Percentiles rank a stretch among this genome's conserved stretches.
Evolutionary conservation across 1,140 invertebrate species (phyloP).

Genomic region (Hylaeus anthracinus): DNA sequence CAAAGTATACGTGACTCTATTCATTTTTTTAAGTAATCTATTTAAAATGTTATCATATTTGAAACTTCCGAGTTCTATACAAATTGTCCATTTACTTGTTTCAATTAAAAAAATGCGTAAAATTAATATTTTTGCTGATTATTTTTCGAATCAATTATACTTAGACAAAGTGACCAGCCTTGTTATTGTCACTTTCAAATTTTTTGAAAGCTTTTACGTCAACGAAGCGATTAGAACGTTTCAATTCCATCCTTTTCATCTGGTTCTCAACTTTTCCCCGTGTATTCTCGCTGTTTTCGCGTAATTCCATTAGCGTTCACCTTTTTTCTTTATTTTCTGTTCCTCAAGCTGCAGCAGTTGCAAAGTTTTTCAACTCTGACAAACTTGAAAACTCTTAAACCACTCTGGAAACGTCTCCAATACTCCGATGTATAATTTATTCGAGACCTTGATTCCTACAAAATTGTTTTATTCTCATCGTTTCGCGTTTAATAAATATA

Average conservation of each 20-base stretch:
- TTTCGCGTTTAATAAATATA: not conserved
- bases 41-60: no score
- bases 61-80: no score
- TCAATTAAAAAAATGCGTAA: no score
- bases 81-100: no score
- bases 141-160: no score
- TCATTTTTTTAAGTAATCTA: no score
- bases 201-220: no score
- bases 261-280: not conserved
- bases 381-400: not conserved
- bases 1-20: no score
- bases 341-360: not conserved
- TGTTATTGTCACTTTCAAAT: not conserved
- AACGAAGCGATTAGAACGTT: no score
- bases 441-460: not conserved
- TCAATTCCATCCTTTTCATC: not conserved
- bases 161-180: no score
- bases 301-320: not conserved
- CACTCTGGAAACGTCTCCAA: not conserved
- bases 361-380: not conserved
- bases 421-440: not conserved
- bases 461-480: slow-evolving; percentile 11
- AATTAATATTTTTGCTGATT: no score
- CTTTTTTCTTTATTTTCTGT: not conserved
- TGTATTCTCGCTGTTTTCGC: not conserved